A percentile compares a stretch with the other conserved stretches of the same genome.
Evolutionary conservation across 2,888 invertebrate species (phyloP).

Genomic region (Notodonta ziczac): DNA sequence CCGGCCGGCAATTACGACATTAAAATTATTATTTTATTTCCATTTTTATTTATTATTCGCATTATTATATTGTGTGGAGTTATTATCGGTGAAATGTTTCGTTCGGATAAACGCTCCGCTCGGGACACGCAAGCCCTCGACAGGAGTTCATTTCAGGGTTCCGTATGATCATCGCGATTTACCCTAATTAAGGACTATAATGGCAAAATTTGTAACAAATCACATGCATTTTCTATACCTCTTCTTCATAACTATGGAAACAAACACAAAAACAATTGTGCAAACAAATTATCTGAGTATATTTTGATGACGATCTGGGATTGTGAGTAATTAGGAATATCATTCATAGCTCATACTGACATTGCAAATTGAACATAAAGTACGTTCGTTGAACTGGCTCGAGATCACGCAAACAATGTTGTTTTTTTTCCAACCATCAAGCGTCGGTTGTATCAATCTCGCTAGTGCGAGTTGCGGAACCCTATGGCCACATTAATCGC

Average conservation of each 20-base stretch:
- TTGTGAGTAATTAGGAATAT: too few species aligned
- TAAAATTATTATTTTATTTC: slow-evolving; percentile 85
- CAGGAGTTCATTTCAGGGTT: slow-evolving; percentile 59
- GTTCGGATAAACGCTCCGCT: slow-evolving; percentile 80
- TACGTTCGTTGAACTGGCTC: too few species aligned
- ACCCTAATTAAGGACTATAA: not conserved
- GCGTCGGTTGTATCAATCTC: too few species aligned
- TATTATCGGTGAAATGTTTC: slow-evolving; percentile 85
- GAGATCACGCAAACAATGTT: too few species aligned
- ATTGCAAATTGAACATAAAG: too few species aligned
- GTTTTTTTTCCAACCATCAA: too few species aligned
- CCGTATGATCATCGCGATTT: slow-evolving; percentile 29
- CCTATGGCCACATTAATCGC: slow-evolving; percentile 45
- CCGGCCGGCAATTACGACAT: slow-evolving; percentile 82
- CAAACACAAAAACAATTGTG: too few species aligned
- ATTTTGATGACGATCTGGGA: too few species aligned
- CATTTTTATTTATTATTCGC: slow-evolving; percentile 85
- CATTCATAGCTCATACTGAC: too few species aligned
- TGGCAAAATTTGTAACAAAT: not conserved
- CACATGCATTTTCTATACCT: too few species aligned
- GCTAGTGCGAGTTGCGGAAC: slow-evolving; percentile 51
- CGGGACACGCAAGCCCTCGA: slow-evolving; percentile 72
- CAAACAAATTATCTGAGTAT: too few species aligned
- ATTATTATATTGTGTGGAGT: slow-evolving; percentile 85
- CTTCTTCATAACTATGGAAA: too few species aligned